These are phyloP conservation scores for Cosmia pyralina DNA, from an alignment of 2,888 invertebrate genomes.

Conservation along the genomic window DNA sequence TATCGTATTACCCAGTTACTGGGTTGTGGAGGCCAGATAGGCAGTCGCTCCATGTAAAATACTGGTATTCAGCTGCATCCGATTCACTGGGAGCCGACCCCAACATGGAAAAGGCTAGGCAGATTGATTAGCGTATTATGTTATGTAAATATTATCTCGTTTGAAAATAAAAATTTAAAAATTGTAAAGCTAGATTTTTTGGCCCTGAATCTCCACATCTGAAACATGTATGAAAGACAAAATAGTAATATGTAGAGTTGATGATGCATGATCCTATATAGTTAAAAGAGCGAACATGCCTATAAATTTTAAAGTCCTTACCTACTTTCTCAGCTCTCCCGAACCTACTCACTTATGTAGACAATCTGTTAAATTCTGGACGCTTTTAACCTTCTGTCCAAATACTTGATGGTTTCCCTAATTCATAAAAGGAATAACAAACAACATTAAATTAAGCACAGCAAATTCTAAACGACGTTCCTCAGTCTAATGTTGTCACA, in stretches of 20 bases:
- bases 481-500: slow-evolving; percentile 37
- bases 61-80: no score
- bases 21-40: no score
- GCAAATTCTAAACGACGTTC: slow-evolving; percentile 27
- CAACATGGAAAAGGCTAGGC: no score
- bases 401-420: not conserved
- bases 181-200: not conserved
- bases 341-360: not conserved
- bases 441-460: slow-evolving; percentile 27
- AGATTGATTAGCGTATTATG: no score
- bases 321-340: no score
- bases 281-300: not conserved
- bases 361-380: not conserved
- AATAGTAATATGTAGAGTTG: not conserved
- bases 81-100: no score
- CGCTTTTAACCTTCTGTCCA: not conserved
- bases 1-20: no score
- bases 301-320: not conserved
- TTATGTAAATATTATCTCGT: no score
- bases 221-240: not conserved
- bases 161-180: no score
- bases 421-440: not conserved
- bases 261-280: not conserved
- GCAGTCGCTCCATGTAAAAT: no score
- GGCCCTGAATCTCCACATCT: not conserved